phyloP scores from a whole-genome alignment of 2,113 vertebrate genomes.

The Euleptes europaea region DNA sequence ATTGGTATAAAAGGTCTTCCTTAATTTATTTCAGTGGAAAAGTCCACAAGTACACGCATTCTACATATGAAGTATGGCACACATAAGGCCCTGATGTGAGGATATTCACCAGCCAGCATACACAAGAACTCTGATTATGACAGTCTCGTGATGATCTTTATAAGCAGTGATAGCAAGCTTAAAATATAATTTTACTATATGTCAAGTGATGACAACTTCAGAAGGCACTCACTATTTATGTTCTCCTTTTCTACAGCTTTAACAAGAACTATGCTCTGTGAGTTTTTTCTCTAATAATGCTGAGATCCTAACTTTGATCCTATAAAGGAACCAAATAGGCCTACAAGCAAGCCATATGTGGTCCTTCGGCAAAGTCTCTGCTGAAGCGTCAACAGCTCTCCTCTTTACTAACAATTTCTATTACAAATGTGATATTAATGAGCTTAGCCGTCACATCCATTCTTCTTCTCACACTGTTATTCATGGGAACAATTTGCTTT shows the following conservation, averaged over 20 bases:
- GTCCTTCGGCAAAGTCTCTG: background rate
- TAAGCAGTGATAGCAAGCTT: background rate
- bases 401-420: conserved; percentile 3
- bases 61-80: background rate
- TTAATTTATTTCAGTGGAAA: background rate
- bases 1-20: background rate
- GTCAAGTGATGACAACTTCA: background rate
- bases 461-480: background rate
- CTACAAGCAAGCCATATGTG: background rate
- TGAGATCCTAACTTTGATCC: background rate
- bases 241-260: background rate
- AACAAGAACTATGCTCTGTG: background rate
- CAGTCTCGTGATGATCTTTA: background rate
- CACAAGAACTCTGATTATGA: too few relatives aligned
- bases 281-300: background rate
- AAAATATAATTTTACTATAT: background rate
- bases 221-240: background rate
- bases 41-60: background rate
- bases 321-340: background rate
- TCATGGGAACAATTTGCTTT: conserved; percentile 8
- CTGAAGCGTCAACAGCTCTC: background rate
- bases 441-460: background rate
- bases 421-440: background rate
- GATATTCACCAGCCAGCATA: too few relatives aligned
- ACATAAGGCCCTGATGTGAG: too few relatives aligned